Conservation (phyloP, 2,797 vertebrate genomes). For the Parauchenoglanis ngamensis region DNA sequence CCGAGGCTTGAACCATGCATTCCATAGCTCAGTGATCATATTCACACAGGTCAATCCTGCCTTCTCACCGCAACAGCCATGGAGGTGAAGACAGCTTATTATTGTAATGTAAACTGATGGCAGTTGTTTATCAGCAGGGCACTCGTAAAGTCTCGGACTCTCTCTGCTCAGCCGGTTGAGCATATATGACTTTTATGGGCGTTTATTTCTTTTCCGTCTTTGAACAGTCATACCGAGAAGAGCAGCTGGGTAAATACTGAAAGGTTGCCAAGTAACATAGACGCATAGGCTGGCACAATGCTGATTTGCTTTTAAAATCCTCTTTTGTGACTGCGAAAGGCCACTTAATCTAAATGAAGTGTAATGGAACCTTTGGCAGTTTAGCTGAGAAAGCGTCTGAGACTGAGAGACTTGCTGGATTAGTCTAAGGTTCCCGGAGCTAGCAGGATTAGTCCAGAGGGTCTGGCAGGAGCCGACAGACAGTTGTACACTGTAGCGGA, state of each 20-base stretch:
- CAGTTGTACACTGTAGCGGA: conserved; percentile 63
- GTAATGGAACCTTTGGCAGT: conserved; percentile 60
- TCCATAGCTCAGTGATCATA: conserved; percentile 62
- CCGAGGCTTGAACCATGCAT: conserved; percentile 54
- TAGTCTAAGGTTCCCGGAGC: conserved; percentile 74
- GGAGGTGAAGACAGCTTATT: conserved; percentile 64
- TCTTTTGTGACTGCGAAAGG: conserved; percentile 51
- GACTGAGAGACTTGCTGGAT: conserved; percentile 69
- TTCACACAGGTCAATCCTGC: conserved; percentile 54
- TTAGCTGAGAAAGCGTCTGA: conserved; percentile 56
- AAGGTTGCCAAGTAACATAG: conserved; percentile 44
- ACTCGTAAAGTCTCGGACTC: conserved; percentile 33
- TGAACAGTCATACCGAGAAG: conserved; percentile 32
- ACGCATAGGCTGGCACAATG: conserved; percentile 49
- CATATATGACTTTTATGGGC: conserved; percentile 43
- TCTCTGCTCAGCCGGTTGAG: conserved; percentile 19
- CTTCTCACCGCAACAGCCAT: conserved; percentile 55
- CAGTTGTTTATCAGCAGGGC: conserved; percentile 42
- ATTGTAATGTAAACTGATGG: conserved; percentile 49
- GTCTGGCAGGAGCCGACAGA: conserved; percentile 61
- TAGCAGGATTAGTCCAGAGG: conserved; percentile 69
- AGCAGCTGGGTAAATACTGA: conserved; percentile 49
- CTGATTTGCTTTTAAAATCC: conserved; percentile 53
- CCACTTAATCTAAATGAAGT: conserved; percentile 60
- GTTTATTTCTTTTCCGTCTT: conserved; percentile 53